phyloP scores from a whole-genome alignment of 2,113 vertebrate genomes.

The Ammodytes marinus region DNA sequence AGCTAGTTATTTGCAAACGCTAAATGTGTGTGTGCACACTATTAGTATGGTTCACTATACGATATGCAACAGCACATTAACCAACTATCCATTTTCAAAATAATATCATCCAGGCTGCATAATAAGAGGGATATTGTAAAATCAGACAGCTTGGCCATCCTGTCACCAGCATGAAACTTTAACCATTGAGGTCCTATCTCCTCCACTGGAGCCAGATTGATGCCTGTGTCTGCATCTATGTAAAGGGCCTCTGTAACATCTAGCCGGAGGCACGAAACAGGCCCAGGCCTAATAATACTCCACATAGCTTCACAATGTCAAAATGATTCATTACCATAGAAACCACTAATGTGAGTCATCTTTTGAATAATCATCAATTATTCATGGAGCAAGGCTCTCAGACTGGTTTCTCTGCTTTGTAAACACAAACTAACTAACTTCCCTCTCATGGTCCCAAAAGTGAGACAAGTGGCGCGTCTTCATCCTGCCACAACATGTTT shows the following conservation, averaged over 20 bases:
- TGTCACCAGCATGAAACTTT: slow-evolving; percentile 24
- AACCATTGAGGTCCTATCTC: background rate
- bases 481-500: slow-evolving; percentile 66
- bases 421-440: slow-evolving; percentile 75
- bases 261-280: slow-evolving; percentile 46
- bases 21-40: background rate
- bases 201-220: slow-evolving; percentile 26
- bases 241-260: slow-evolving; percentile 37
- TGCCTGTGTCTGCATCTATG: slow-evolving; percentile 31
- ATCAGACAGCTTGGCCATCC: slow-evolving; percentile 28
- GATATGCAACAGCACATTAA: background rate
- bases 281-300: slow-evolving; percentile 56
- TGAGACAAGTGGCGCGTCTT: slow-evolving; percentile 57
- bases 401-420: slow-evolving; percentile 76
- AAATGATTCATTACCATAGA: slow-evolving; percentile 74
- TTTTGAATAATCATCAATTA: slow-evolving; percentile 83
- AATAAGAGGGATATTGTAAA: slow-evolving; percentile 15
- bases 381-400: slow-evolving; percentile 68
- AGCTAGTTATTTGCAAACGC: background rate
- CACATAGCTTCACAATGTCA: slow-evolving; percentile 67
- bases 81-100: background rate
- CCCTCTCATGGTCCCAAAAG: slow-evolving; percentile 52
- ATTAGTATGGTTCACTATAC: background rate
- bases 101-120: slow-evolving; percentile 1
- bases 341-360: slow-evolving; percentile 81